These are phyloP conservation scores for Dendronephthya gigantea DNA, from an alignment of 64 coral and sea anemone species.

Conservation along the genomic window DNA sequence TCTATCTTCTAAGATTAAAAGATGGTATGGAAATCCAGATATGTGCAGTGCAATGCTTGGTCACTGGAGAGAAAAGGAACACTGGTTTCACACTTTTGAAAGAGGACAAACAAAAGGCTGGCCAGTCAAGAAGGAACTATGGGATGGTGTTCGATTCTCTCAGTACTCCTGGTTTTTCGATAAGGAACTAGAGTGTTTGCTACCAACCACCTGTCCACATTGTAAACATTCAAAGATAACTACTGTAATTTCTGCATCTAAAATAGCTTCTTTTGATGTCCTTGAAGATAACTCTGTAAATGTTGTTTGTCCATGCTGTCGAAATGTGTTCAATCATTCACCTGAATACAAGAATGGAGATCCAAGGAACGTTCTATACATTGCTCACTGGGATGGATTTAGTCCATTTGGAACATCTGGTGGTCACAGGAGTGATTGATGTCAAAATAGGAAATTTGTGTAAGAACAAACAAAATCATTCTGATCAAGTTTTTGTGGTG, in stretches of 20 bases:
- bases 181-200: constrained; percentile 12
- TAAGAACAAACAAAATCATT: constrained; percentile 32
- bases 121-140: no score
- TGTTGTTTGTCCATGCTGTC: neutral
- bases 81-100: no score
- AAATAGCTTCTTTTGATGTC: constrained; percentile 7
- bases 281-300: constrained; percentile 1
- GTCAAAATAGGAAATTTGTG: constrained; percentile 34
- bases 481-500: constrained; percentile 37
- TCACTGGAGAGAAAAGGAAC: no score
- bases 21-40: no score
- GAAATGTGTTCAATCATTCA: constrained; percentile 22
- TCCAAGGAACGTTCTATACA: constrained; percentile 39
- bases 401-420: constrained; percentile 39
- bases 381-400: constrained; percentile 56
- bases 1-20: no score
- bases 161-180: no score
- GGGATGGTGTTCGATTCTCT: no score
- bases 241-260: constrained; percentile 23
- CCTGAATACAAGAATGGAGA: constrained; percentile 23
- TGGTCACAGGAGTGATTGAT: constrained; percentile 41
- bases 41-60: no score
- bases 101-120: no score
- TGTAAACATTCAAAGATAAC: neutral
- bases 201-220: constrained; percentile 19